Evolutionary conservation across 2,797 vertebrate species (phyloP).

Genomic region (Ceryle rudis): DNA sequence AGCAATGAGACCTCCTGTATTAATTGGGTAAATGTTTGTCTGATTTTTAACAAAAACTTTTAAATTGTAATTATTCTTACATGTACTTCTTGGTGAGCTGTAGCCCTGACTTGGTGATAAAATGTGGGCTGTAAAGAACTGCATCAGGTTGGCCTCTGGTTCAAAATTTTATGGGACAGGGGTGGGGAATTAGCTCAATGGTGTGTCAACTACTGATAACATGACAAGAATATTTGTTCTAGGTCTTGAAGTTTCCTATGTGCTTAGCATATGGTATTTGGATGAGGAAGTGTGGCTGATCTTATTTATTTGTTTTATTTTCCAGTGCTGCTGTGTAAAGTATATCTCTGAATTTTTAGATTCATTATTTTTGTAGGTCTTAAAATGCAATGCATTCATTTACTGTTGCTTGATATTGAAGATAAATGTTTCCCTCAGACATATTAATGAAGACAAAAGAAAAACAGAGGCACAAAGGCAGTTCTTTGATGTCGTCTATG

Average conservation of each 20-base stretch:
- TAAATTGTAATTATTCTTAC: not conserved
- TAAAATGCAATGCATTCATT: not conserved
- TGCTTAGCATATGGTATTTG: not conserved
- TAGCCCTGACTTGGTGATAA: not conserved
- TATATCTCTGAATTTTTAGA: not conserved
- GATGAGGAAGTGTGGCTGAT: not conserved
- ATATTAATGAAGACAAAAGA: slow-evolving; percentile 99
- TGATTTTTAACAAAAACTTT: not conserved
- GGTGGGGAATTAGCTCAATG: not conserved
- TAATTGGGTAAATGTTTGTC: slow-evolving; percentile 9
- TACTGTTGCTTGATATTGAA: not conserved
- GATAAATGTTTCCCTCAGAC: slow-evolving; percentile 77
- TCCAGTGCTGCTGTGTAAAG: not conserved
- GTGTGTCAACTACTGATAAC: not conserved
- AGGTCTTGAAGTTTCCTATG: not conserved
- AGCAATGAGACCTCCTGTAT: not conserved
- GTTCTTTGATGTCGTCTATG: slow-evolving; percentile 98
- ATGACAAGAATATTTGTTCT: not conserved
- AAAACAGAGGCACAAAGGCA: slow-evolving; percentile 98
- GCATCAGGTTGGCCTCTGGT: not conserved
- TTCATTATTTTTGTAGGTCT: not conserved
- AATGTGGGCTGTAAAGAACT: not conserved
- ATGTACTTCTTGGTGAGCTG: not conserved
- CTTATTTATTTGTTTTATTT: not conserved
- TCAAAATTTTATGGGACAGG: not conserved